phyloP scores from a whole-genome alignment of 2,113 vertebrate genomes.

The Archocentrus centrarchus region DNA sequence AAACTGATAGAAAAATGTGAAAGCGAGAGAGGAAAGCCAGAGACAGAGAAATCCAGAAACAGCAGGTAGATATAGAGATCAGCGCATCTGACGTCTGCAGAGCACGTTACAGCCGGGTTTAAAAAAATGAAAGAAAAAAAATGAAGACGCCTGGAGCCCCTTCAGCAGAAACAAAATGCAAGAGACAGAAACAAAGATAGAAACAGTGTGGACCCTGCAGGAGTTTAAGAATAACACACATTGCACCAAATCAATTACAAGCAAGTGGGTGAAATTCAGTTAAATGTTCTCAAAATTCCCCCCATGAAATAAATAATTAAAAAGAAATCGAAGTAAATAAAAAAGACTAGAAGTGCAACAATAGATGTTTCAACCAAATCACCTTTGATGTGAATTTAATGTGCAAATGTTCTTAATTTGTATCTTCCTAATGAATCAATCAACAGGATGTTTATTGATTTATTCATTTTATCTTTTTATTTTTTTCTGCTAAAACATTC shows the following conservation, averaged over 20 bases:
- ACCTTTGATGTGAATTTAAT: neutral
- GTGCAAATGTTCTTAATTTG: neutral
- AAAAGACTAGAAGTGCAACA: neutral
- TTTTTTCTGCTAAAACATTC: neutral
- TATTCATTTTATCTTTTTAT: neutral
- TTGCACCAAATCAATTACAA: neutral
- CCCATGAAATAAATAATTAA: neutral
- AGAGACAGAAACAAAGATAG: neutral
- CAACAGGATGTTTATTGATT: neutral
- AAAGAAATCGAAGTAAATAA: slow-evolving; percentile 1
- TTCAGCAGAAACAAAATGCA: neutral
- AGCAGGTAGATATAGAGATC: slow-evolving; percentile 2
- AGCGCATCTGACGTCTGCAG: neutral
- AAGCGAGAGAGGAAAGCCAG: neutral
- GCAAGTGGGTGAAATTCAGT: neutral
- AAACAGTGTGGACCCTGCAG: neutral
- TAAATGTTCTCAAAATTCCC: neutral
- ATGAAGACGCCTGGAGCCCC: neutral
- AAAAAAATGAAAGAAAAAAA: neutral
- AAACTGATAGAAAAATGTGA: neutral
- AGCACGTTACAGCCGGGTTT: neutral
- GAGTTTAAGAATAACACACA: neutral
- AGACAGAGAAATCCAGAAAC: slow-evolving; percentile 7
- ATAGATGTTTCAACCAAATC: neutral
- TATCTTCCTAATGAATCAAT: neutral